Percentiles rank a stretch among this genome's conserved stretches.
phyloP scores from a whole-genome alignment of 2,797 vertebrate genomes.

The Clarias laeviceps region DNA sequence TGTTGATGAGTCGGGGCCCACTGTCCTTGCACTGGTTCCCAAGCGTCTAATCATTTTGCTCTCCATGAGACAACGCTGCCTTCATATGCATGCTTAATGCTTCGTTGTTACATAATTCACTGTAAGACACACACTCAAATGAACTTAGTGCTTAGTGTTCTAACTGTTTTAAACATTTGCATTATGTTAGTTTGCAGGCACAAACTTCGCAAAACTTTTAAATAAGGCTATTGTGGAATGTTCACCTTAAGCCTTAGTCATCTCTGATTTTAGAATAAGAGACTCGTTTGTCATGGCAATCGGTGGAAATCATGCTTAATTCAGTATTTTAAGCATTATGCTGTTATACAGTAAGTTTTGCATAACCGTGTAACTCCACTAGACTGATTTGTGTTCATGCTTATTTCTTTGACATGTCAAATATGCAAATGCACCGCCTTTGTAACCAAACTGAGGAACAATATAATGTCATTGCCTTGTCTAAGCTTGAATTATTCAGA shows the following conservation, averaged over 20 bases:
- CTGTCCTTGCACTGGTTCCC: conserved; percentile 61
- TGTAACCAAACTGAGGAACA: conserved; percentile 50
- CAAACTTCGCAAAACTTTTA: background rate
- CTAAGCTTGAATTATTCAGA: conserved; percentile 51
- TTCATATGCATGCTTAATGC: conserved; percentile 25
- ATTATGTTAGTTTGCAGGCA: background rate
- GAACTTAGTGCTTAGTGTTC: background rate
- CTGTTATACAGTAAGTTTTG: background rate
- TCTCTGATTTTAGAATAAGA: background rate
- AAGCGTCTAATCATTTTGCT: conserved; percentile 60
- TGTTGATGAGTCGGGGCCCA: conserved; percentile 57
- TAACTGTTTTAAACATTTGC: background rate
- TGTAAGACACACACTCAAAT: background rate
- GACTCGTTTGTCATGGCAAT: background rate
- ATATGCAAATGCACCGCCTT: conserved; percentile 45
- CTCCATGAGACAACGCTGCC: conserved; percentile 56
- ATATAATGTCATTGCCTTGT: conserved; percentile 56
- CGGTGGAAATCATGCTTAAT: background rate
- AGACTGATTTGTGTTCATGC: background rate
- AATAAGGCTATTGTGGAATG: background rate
- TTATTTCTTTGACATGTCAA: conserved; percentile 43
- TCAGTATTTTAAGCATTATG: background rate
- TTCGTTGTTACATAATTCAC: background rate
- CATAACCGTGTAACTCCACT: background rate
- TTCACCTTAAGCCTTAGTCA: background rate